Evolutionary conservation across 2,797 vertebrate genomes (phyloP).

Genomic region (Anguilla megastoma): DNA sequence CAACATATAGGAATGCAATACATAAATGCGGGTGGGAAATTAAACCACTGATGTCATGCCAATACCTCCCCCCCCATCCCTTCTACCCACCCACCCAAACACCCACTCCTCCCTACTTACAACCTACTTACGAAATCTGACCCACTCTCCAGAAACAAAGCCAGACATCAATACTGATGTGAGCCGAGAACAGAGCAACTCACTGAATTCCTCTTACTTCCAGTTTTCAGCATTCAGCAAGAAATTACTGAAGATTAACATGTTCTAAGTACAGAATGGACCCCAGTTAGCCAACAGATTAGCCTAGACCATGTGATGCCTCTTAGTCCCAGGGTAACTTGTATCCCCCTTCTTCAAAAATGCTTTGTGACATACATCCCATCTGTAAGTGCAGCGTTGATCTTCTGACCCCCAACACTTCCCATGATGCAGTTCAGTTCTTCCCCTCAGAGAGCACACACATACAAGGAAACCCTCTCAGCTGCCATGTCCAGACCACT

Average conservation of each 20-base stretch:
- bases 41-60: background rate
- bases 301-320: background rate
- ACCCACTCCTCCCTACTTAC: background rate
- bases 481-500: background rate
- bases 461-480: background rate
- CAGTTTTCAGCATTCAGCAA: background rate
- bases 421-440: slow-evolving; percentile 13
- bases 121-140: background rate
- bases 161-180: background rate
- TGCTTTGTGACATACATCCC: background rate
- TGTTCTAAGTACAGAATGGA: background rate
- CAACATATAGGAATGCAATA: background rate
- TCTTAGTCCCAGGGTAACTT: background rate
- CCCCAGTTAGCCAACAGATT: background rate
- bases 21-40: background rate
- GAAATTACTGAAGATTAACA: background rate
- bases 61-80: background rate
- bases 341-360: background rate
- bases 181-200: background rate
- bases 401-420: background rate
- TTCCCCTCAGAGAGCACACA: background rate
- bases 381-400: background rate
- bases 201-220: background rate
- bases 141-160: background rate
- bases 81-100: background rate